Base-by-base conservation (phyloP, 2,113 vertebrate genomes). In the Donacobius atricapilla region DNA sequence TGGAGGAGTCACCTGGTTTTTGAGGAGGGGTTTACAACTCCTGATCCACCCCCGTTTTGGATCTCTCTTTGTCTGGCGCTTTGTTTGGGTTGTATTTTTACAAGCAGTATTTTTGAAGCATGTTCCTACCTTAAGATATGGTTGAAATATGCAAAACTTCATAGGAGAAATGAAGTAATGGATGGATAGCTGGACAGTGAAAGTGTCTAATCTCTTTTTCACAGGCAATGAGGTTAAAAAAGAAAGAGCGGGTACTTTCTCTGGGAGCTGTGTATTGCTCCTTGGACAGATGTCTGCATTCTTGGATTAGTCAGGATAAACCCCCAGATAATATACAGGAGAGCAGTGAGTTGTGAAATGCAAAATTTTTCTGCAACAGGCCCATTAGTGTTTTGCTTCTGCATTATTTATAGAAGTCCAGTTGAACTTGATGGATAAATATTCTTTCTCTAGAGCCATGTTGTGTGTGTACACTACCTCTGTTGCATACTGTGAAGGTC, bases 371-470 rank as follows among this genome's bases (percentile, higher is more conserved):
- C 84, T 94, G 73, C 89, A 87, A 76, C 19, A 54, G 91, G 51
- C 63, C 85, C 96, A 90, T 95, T 94, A 96, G 60, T 64, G 60
- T 51, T 81, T 90, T 66, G 75, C 66, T 93, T 42, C 79, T 96
- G 71, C 76, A 78, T 96, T 96, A 95, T 90, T 94, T 94, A 93
- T 90, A 80, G 92, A 70, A 77, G 64, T 60, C 90, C 58, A 35
- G 51, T 68, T 94, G 93, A 88, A 94, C 68, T 40, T 47, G 33
- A n/a, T 76, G 73, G 80, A 60, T 87, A 85, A 83, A 78, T 87
- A 81, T 39, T 69, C 75, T 39, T 82, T 54, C 70, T 83, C 6
- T 54, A 53, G 71, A 82, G 40, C 47, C 1, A 0, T 40, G 40
- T 21, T 83, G 63, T n/a, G 17, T 42, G 11, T 24, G 44, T 53